Conservation (phyloP, 2,113 vertebrate species). For the Stictonetta naevosa region DNA sequence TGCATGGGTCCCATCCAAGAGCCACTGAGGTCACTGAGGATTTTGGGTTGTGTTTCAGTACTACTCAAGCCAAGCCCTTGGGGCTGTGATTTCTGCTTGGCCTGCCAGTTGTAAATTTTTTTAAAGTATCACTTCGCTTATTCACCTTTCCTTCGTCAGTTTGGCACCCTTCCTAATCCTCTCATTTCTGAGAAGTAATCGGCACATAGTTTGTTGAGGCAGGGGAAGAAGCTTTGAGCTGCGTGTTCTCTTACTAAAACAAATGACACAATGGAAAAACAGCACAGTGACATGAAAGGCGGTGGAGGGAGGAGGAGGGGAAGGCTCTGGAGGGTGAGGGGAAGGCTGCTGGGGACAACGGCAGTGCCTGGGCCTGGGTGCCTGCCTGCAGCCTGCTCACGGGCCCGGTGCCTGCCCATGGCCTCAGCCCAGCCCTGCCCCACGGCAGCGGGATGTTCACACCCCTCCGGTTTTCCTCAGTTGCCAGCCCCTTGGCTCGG, state of each 20-base stretch:
- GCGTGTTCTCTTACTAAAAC: slow-evolving; percentile 42
- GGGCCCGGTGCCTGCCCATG: not conserved
- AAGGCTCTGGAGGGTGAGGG: not conserved
- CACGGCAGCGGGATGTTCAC: not conserved
- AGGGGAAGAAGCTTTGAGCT: slow-evolving; percentile 15
- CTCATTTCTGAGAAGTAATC: slow-evolving; percentile 29
- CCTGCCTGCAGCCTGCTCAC: too few relatives aligned
- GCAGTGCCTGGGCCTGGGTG: too few relatives aligned
- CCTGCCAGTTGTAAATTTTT: not conserved
- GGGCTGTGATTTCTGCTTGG: not conserved
- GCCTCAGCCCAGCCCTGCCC: not conserved
- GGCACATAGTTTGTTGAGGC: not conserved
- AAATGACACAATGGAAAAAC: slow-evolving; percentile 47
- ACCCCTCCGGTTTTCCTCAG: not conserved
- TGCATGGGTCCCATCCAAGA: not conserved
- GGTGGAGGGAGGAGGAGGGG: not conserved
- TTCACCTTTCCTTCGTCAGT: not conserved
- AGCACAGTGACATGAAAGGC: not conserved
- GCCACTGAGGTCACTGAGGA: not conserved
- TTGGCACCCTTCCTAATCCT: slow-evolving; percentile 45
- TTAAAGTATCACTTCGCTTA: not conserved
- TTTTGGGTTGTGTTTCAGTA: not conserved
- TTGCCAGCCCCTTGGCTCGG: slow-evolving; percentile 59
- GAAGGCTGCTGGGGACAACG: not conserved
- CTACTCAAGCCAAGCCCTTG: not conserved